Evolutionary conservation across 2,797 vertebrate species (phyloP).

Genomic region (Darevskia nairensis): DNA sequence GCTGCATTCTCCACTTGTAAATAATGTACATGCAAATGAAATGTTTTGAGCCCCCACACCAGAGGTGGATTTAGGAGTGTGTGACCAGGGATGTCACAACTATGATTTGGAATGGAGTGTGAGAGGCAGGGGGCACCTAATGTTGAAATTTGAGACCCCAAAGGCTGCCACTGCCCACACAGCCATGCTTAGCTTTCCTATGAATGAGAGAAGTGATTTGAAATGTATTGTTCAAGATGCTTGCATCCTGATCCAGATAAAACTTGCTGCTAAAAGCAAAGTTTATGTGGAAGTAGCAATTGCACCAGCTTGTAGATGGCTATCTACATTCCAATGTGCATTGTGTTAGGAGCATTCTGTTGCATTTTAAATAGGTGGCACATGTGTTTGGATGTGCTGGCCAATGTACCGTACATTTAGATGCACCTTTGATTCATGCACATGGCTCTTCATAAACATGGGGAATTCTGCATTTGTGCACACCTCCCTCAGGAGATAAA

Average conservation of each 20-base stretch:
- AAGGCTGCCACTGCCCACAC: too few species aligned
- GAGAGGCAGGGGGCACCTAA: too few species aligned
- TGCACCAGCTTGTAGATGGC: not conserved
- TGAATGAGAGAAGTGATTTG: not conserved
- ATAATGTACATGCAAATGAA: not conserved
- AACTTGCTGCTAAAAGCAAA: not conserved
- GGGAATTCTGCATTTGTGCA: not conserved
- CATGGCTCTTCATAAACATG: not conserved
- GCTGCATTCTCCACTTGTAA: slow-evolving; percentile 1
- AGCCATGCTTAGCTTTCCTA: not conserved
- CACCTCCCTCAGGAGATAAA: not conserved
- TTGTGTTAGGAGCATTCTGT: too few species aligned
- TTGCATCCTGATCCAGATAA: not conserved
- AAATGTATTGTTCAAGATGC: not conserved
- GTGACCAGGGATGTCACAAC: too few species aligned
- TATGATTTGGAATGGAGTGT: too few species aligned
- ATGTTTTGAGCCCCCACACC: not conserved
- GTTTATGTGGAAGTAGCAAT: not conserved
- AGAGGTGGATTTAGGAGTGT: too few species aligned
- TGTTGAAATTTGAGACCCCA: too few species aligned
- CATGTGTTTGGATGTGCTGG: not conserved
- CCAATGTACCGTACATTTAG: not conserved
- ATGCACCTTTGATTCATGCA: not conserved
- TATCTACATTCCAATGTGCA: not conserved
- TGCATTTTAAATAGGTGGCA: not conserved